A percentile compares a stretch with the other conserved stretches of the same genome.
phyloP scores from a whole-genome alignment of 2,888 invertebrate species.

The Lasioglossum vierecki region DNA sequence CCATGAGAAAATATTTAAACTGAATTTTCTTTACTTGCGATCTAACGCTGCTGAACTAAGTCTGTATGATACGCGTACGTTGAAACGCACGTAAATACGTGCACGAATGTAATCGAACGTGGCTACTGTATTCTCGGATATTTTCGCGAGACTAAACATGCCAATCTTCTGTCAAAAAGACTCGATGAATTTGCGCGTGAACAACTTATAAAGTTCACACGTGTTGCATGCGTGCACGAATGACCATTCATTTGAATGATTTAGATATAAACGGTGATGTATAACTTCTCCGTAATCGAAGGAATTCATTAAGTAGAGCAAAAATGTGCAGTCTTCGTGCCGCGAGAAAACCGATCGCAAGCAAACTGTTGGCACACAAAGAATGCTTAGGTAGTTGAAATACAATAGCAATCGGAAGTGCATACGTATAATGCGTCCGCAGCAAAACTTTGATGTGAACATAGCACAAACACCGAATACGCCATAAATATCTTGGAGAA shows the following conservation, averaged over 20 bases:
- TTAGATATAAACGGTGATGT: not conserved
- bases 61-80: not conserved
- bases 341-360: constrained; percentile 11
- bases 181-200: not conserved
- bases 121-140: constrained; percentile 14
- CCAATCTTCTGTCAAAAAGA: constrained; percentile 25
- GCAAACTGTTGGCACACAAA: constrained; percentile 50
- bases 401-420: constrained; percentile 69
- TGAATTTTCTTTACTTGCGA: not conserved
- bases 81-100: not conserved
- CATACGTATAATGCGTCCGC: constrained; percentile 35
- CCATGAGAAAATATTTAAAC: not conserved
- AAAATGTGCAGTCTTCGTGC: constrained; percentile 9
- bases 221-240: not conserved
- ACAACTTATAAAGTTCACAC: not conserved
- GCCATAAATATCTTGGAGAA: not conserved
- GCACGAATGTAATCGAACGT: constrained; percentile 9
- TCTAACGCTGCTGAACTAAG: not conserved
- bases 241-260: not conserved
- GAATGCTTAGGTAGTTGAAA: constrained; percentile 55
- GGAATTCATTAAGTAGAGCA: not conserved
- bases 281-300: not conserved
- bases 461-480: not conserved
- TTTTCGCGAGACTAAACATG: constrained; percentile 35
- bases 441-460: not conserved